Base-by-base conservation (phyloP, 2,888 invertebrate genomes). In the Yponomeuta plumbellus region DNA sequence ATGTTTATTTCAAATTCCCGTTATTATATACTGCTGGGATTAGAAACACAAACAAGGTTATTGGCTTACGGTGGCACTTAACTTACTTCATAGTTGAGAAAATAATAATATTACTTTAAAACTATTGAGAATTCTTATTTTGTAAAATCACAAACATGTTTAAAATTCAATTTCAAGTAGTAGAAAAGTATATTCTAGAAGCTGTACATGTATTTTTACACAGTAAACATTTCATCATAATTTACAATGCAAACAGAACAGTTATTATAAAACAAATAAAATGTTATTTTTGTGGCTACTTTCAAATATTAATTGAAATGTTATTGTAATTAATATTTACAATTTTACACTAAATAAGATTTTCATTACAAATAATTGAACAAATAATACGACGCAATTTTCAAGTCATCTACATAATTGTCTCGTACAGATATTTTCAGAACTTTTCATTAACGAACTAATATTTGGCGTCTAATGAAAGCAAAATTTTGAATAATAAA, bases 381-480 rank as follows among this genome's bases (percentile, higher is more conserved):
- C 72, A 70, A 70, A 70, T 70, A 67, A 70, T 72, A 77, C 69
- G 71, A 67, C 70, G 68, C 67, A 70, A 56, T 13, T 69, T 68
- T 20, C 17, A 40, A 67, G 68, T 64, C 57, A 67, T 71, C 69
- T 68, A 62, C 68, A 69, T 67, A 68, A 67, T 56, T 58, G 69
- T 68, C 72, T 71, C 65, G 58, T 65, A 72, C 72, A 70, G 70
- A 70, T 72, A 66, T 71, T 71, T 70, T 71, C 44, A 70, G 66
- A 65, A 59, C 13, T 62, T 68, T 66, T 69, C 56, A 40, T 64
- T 67, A 67, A 66, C 85, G 84, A 84, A 83, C 86, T 90, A 89
- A 89, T 91, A 88, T 90, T 91, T 90, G 89, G 90, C 76, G 79
- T 85, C 81, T 83, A 84, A 83, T 82, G 74, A 73, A 83, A 81